Conservation (phyloP, 30 jellyfish, hydroid and myxozoan genomes). For the Aurelia sp. region DNA sequence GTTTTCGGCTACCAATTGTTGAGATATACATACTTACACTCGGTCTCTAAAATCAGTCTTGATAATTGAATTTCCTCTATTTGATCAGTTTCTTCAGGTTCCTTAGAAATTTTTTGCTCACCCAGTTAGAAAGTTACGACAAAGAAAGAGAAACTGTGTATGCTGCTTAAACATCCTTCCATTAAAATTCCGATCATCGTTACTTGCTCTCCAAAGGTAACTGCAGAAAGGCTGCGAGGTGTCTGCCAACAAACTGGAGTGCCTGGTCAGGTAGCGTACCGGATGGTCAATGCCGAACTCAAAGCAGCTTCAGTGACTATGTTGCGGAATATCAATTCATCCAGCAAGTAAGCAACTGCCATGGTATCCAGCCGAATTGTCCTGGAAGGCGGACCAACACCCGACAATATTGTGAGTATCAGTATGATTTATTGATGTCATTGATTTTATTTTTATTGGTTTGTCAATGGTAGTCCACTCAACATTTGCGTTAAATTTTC, state of each 20-base stretch:
- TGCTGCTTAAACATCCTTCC: too few species aligned
- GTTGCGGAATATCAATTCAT: conserved; percentile 72
- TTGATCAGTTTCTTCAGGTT: too few species aligned
- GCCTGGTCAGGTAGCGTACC: conserved; percentile 81
- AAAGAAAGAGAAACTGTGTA: too few species aligned
- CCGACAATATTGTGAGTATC: conserved; percentile 38
- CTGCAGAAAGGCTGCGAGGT: conserved; percentile 80
- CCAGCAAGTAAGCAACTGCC: conserved; percentile 64
- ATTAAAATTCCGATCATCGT: not conserved
- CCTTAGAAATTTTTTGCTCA: too few species aligned
- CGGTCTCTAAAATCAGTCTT: too few species aligned
- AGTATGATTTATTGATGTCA: not conserved
- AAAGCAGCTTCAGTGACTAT: conserved; percentile 70
- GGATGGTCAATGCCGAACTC: conserved; percentile 73
- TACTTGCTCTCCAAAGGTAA: conserved; percentile 52
- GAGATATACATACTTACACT: too few species aligned
- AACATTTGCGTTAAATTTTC: too few species aligned
- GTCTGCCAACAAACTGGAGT: conserved; percentile 81
- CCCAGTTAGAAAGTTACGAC: too few species aligned
- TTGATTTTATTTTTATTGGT: not conserved
- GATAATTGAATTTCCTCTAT: too few species aligned
- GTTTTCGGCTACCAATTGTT: too few species aligned
- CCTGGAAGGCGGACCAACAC: conserved; percentile 4
- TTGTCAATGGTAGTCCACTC: too few species aligned
- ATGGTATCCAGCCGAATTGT: conserved; percentile 68